phyloP scores from a whole-genome alignment of 2,797 vertebrate species.

The Oreochromis mossambicus region DNA sequence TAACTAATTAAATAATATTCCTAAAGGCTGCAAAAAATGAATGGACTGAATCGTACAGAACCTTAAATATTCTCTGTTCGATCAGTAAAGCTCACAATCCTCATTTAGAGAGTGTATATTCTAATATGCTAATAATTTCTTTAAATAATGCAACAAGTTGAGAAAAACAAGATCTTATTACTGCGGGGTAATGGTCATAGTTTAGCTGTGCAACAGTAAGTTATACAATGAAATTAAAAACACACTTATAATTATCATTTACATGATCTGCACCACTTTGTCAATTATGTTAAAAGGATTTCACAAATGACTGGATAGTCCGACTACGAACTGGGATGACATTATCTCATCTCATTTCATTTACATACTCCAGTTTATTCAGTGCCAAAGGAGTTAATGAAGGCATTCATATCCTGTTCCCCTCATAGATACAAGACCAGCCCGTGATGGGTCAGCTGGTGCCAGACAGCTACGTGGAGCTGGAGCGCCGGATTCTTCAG shows the following conservation, averaged over 20 bases:
- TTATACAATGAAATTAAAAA: not conserved
- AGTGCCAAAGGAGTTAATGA: not conserved
- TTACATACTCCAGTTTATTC: not conserved
- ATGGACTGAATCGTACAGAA: not conserved
- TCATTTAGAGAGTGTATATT: not conserved
- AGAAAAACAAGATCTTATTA: not conserved
- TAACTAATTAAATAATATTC: not conserved
- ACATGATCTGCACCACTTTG: not conserved
- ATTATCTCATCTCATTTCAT: not conserved
- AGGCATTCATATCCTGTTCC: not conserved
- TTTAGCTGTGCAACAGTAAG: not conserved
- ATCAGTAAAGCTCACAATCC: not conserved
- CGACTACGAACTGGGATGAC: not conserved
- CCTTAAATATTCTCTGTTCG: not conserved
- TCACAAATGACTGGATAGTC: not conserved
- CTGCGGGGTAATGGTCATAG: not conserved
- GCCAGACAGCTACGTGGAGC: conserved; percentile 93
- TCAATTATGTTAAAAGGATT: not conserved
- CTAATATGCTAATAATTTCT: not conserved
- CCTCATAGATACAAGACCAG: conserved; percentile 87
- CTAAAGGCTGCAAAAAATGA: not conserved
- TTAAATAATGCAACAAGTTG: not conserved
- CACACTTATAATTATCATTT: not conserved
- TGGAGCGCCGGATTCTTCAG: conserved; percentile 85
- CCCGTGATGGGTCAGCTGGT: conserved; percentile 94